Conservation (phyloP, 2,888 invertebrate species). For the Seira musarum region DNA sequence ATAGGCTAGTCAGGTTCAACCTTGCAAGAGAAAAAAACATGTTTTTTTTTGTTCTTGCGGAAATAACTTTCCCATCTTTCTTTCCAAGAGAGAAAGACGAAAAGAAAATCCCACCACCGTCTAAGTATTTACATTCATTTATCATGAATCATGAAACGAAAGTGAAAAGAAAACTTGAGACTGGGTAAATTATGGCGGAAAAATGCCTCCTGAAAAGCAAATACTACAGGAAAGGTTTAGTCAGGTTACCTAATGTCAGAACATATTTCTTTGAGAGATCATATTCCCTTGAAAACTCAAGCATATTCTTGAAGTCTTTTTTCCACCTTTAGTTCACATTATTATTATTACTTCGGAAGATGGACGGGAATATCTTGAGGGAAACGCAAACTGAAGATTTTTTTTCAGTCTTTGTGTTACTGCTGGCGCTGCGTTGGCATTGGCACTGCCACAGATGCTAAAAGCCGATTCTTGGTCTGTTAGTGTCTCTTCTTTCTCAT, state of each 20-base stretch:
- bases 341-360: too few relatives aligned
- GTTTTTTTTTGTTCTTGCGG: neutral
- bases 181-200: constrained; percentile 2
- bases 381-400: neutral
- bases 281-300: neutral
- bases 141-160: neutral
- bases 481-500: neutral
- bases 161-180: constrained; percentile 13
- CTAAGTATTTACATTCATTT: constrained; percentile 4
- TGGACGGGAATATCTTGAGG: neutral
- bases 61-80: constrained; percentile 6
- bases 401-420: neutral
- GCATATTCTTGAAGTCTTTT: neutral
- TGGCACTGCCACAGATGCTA: too few relatives aligned
- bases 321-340: neutral
- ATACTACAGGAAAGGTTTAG: neutral
- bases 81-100: neutral
- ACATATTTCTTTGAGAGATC: neutral
- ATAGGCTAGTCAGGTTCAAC: neutral
- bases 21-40: neutral
- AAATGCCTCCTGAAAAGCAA: neutral
- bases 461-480: too few relatives aligned
- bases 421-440: too few relatives aligned
- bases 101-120: neutral
- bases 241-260: neutral